These are phyloP conservation scores for Zaprionus capensis DNA, from an alignment of 1,140 invertebrate species.

Conservation along the genomic window DNA sequence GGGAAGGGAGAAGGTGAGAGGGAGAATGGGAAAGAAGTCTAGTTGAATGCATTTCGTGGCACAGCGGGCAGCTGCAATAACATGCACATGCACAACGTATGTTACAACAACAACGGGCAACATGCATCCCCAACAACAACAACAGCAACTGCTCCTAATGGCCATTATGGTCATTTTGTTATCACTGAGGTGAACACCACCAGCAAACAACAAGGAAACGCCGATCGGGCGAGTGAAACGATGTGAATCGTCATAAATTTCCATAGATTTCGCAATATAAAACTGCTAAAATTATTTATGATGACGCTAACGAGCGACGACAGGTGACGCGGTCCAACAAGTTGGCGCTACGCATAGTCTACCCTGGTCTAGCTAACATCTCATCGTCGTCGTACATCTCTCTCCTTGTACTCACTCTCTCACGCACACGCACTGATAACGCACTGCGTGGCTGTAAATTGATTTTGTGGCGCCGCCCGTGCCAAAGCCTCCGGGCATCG, in stretches of 20 bases:
- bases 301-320: constrained; percentile 81
- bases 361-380: neutral
- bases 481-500: constrained; percentile 49
- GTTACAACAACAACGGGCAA: constrained; percentile 33
- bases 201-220: constrained; percentile 62
- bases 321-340: constrained; percentile 64
- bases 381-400: neutral
- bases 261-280: constrained; percentile 69
- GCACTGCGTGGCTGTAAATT: constrained; percentile 74
- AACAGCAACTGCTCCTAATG: constrained; percentile 62
- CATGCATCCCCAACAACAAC: constrained; percentile 29
- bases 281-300: constrained; percentile 79
- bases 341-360: constrained; percentile 26
- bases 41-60: constrained; percentile 74
- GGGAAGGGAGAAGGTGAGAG: neutral
- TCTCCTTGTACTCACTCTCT: neutral
- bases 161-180: constrained; percentile 79
- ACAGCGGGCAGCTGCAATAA: constrained; percentile 68
- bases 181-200: constrained; percentile 44
- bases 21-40: constrained; percentile 29
- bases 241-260: constrained; percentile 70
- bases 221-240: constrained; percentile 8
- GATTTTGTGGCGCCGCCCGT: constrained; percentile 80
- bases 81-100: constrained; percentile 54
- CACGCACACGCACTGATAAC: constrained; percentile 58